A percentile compares a stretch with the other conserved stretches of the same genome.
phyloP scores from a whole-genome alignment of 2,113 vertebrate genomes.

The Papio anubis region DNA sequence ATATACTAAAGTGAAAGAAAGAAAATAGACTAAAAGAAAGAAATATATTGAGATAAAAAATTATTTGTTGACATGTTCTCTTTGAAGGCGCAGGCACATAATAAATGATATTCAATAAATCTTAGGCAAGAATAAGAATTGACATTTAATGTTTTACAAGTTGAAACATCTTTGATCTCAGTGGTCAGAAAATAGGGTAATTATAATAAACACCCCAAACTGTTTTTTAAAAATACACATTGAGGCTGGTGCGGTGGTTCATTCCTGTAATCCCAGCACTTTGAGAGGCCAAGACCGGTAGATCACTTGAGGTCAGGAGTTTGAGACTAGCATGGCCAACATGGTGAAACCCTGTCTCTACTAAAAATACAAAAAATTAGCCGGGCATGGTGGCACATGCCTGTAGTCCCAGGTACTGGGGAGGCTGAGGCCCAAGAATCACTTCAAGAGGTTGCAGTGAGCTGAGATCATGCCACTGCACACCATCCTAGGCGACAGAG shows the following conservation, averaged over 20 bases:
- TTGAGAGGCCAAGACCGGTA: too few species aligned
- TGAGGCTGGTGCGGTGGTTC: not conserved
- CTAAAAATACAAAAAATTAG: too few species aligned
- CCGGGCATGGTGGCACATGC: too few species aligned
- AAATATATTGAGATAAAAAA: not conserved
- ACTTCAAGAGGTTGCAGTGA: too few species aligned
- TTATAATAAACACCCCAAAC: not conserved
- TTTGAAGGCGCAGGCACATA: not conserved
- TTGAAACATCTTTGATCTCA: not conserved
- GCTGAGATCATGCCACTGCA: too few species aligned
- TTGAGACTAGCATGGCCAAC: too few species aligned
- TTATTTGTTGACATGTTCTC: not conserved
- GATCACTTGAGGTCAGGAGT: too few species aligned
- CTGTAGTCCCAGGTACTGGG: too few species aligned
- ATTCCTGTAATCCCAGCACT: too few species aligned
- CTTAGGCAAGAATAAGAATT: not conserved
- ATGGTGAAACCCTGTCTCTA: too few species aligned
- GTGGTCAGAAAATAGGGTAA: not conserved
- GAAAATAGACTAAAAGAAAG: constrained; percentile 9
- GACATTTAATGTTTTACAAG: constrained; percentile 27
- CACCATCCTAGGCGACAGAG: too few species aligned
- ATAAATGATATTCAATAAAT: constrained; percentile 27
- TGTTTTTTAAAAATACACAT: not conserved
- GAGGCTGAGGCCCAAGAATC: too few species aligned
- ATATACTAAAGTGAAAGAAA: not conserved